Base-by-base conservation (phyloP, 2,888 invertebrate species). In the Beris morrisii region DNA sequence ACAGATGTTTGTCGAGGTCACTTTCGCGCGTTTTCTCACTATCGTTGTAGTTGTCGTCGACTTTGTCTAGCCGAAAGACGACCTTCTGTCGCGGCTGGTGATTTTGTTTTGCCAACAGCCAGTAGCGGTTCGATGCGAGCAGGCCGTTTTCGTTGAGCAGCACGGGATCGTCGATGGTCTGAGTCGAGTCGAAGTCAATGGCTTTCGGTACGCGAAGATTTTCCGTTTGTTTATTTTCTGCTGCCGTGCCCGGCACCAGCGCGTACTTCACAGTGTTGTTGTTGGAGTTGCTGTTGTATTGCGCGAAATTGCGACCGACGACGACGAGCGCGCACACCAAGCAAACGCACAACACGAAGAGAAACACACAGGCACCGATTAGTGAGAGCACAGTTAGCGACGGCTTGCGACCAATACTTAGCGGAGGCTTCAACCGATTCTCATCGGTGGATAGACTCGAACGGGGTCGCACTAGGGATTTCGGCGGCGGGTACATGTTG, bases 381-480 rank as follows among this genome's bases (percentile, higher is more conserved):
- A 81, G 73, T 11, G 80, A 78, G 45, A 79, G 73, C 13, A 79
- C 72, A 54, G 52, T 67, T 65, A 65, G 70, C 70, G 57, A 73
- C 69, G 69, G 70, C 31, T 73, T 69, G 53, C 72, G 69, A 71
- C 71, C 54, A 73, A 68, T 74, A 71, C 75, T 75, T 32, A 74
- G 56, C 28, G 38, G 38, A 48, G 65, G 75, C 71, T 77, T 77
- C 31, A 74, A 73, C 50, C 77, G 76, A 69, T 78, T 78, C 67
- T 79, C 78, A 65, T 80, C 79, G 67, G 78, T 79, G 52, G 79
- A 79, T 53, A 79, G 74, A 69, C 79, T 79, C 58, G 79, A 79
- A 58, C 79, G 77, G 52, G 79, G 79, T 28, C 79, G 76, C 48
- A 79, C 77, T 48, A 68, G 46, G 22, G 63, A 57, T 67, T 69